phyloP scores from a whole-genome alignment of 1,140 invertebrate genomes.

The Tribolium castaneum region DNA sequence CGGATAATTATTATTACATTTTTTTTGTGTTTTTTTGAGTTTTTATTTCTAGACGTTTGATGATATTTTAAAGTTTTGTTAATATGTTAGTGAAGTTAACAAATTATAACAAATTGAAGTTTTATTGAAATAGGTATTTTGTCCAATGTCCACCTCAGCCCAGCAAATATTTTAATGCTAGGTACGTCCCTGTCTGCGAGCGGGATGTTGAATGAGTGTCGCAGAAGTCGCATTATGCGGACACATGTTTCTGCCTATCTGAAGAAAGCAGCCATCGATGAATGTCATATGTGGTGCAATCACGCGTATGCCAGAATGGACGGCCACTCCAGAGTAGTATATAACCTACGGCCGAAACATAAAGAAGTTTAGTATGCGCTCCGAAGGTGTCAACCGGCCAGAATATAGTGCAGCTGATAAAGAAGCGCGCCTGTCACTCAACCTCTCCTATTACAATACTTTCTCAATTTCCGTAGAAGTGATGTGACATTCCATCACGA shows the following conservation, averaged over 20 bases:
- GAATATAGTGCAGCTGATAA: conserved; percentile 61
- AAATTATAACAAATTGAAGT: too few relatives aligned
- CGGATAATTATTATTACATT: too few relatives aligned
- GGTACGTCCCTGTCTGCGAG: not conserved
- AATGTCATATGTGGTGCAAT: conserved; percentile 44
- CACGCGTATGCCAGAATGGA: conserved; percentile 34
- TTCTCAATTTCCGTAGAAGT: conserved; percentile 64
- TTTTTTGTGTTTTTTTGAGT: too few relatives aligned
- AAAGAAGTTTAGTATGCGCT: conserved; percentile 56
- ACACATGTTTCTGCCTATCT: conserved; percentile 48
- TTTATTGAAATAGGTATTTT: too few relatives aligned
- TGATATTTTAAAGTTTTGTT: too few relatives aligned
- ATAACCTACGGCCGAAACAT: conserved; percentile 41
- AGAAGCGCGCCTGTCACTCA: conserved; percentile 63
- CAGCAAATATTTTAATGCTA: too few relatives aligned
- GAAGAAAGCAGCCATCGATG: conserved; percentile 47
- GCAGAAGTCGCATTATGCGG: conserved; percentile 49
- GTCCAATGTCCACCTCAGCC: too few relatives aligned
- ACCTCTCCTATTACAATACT: conserved; percentile 62
- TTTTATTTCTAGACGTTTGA: too few relatives aligned
- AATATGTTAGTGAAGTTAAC: too few relatives aligned
- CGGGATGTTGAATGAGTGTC: conserved; percentile 30
- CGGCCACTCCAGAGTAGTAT: conserved; percentile 9
- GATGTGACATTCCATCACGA: conserved; percentile 64
- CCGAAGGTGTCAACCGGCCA: conserved; percentile 54